Percentiles rank a stretch among this genome's conserved stretches.
Conservation (phyloP, 2,113 vertebrate species). For the Nothocercus nigrocapillus region DNA sequence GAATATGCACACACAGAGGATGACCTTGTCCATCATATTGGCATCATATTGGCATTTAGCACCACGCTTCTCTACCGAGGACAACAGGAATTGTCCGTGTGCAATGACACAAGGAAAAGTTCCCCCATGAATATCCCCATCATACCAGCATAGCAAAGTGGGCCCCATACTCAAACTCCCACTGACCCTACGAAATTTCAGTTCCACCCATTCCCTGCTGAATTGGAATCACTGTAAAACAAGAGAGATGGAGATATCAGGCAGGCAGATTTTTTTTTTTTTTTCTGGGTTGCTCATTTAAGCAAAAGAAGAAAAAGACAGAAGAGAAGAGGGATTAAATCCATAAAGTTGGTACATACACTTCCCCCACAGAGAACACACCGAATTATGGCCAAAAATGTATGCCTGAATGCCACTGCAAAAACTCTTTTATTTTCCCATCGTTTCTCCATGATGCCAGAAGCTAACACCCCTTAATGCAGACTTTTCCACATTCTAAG, state of each 20-base stretch:
- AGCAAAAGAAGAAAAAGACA: neutral
- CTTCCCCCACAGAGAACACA: rapidly evolving
- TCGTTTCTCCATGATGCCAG: neutral
- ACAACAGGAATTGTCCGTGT: neutral
- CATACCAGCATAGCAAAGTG: rapidly evolving
- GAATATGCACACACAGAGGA: neutral
- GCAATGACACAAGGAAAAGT: neutral
- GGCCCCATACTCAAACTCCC: neutral
- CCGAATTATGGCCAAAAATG: neutral
- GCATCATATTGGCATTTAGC: neutral
- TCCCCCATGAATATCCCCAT: neutral
- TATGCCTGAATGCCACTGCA: neutral
- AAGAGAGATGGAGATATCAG: neutral
- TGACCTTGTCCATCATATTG: neutral
- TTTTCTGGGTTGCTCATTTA: neutral
- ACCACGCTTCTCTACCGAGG: neutral
- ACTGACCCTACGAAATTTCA: neutral
- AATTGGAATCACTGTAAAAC: neutral
- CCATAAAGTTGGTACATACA: rapidly evolving
- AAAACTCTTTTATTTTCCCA: neutral
- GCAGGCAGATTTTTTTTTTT: neutral
- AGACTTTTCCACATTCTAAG: neutral
- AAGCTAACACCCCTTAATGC: neutral
- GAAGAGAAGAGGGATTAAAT: neutral
- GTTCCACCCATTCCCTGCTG: neutral